Evolutionary conservation across 2,113 vertebrate genomes (phyloP), one percentile per base, ranked within the genome.

Genomic region (Australoheros scitulus): DNA sequence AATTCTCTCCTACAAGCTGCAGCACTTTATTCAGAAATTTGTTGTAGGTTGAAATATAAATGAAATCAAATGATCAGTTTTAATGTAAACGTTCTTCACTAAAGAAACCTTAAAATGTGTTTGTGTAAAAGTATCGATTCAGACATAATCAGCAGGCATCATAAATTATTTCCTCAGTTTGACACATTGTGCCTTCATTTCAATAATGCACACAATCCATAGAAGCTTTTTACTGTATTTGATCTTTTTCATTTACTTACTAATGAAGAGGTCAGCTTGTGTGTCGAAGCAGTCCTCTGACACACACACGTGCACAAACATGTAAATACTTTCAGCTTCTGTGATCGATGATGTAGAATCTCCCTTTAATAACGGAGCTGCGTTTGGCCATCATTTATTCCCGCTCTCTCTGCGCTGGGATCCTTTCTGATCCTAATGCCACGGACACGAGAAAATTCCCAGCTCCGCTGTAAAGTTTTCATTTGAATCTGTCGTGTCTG

Each of bases 311-410:
- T 26, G 17, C 65, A 76, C 47, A 61, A 76, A 79, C 36, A 82
- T 18, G 18, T 57, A 87, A 70, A 81, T 77, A 84, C 77, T 87
- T 89, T 77, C 41, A 88, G 60, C 57, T 11, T 83, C 61, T 60
- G 60, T 65, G 80, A 76, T 81, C 63, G 85, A 86, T 86, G 77
- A 88, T 80, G 76, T 77, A 87, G 36, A 68, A 77, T 58, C 43
- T 43, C 52, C 43, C 65, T 89, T 92, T 79, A 91, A 90, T 92
- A 90, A 90, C 85, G 47, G 81, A 76, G 85, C 78, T 78, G 76
- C 70, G 74, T 82, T 36, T 26, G 50, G 59, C 4, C 81, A 88
- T 92, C 63, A 86, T 88, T 89, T 91, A 92, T 93, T 90, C 83
- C 90, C 89, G 32, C 26, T n/a, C 43, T 26, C 78, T 80, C 74